Evolutionary conservation across 2,888 invertebrate species (phyloP).

Genomic region (Camptogramma bilineatum): DNA sequence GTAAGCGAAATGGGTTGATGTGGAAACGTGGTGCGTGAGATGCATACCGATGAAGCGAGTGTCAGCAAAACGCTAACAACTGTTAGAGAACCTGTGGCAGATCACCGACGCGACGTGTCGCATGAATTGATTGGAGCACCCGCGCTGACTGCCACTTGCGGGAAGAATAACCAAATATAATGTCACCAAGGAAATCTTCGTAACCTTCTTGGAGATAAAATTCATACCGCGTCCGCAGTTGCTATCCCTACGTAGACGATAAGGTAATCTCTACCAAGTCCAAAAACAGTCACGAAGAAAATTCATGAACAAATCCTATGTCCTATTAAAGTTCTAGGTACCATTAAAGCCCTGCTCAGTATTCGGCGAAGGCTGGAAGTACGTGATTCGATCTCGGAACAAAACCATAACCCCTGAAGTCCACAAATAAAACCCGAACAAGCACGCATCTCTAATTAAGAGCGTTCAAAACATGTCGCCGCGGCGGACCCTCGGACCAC

Average conservation of each 20-base stretch:
- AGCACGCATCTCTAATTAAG: slow-evolving; percentile 21
- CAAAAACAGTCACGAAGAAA: not conserved
- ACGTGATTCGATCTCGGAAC: slow-evolving; percentile 19
- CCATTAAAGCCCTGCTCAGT: slow-evolving; percentile 8
- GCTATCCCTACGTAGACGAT: not conserved
- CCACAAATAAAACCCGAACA: slow-evolving; percentile 19
- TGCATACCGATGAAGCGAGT: not conserved
- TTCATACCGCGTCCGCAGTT: not conserved
- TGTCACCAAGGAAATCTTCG: not conserved
- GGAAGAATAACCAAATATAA: not conserved
- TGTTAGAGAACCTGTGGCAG: not conserved
- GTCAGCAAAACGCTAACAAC: not conserved
- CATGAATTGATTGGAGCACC: not conserved
- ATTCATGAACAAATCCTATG: not conserved
- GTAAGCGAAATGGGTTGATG: not conserved
- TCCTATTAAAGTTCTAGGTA: not conserved
- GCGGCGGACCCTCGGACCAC: slow-evolving; percentile 3
- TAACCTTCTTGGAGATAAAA: not conserved
- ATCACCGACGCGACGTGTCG: not conserved
- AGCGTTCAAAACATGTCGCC: slow-evolving; percentile 13
- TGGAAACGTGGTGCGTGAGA: not conserved
- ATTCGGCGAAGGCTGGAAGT: slow-evolving; percentile 2
- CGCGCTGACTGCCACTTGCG: not conserved
- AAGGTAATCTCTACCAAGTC: not conserved
- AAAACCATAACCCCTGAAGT: slow-evolving; percentile 17